A percentile compares a stretch with the other conserved stretches of the same genome.
These are phyloP conservation scores for Morphnarchus princeps DNA, from an alignment of 2,113 vertebrate genomes.

Conservation along the genomic window DNA sequence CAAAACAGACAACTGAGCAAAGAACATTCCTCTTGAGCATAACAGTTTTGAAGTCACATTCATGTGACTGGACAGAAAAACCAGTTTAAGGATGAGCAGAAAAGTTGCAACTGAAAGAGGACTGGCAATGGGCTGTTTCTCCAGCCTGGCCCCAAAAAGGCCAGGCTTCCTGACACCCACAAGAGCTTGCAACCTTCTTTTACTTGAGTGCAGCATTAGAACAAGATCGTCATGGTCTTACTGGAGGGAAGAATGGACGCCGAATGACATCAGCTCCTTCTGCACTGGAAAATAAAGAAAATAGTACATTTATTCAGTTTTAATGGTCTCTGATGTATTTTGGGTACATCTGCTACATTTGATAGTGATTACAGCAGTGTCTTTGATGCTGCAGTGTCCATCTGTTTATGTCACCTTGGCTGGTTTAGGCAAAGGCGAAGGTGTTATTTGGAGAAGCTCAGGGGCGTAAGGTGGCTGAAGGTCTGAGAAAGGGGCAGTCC, in stretches of 20 bases:
- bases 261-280: slow-evolving; percentile 18
- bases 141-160: background rate
- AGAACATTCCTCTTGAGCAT: slow-evolving; percentile 48
- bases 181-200: slow-evolving; percentile 7
- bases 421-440: background rate
- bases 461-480: background rate
- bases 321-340: background rate
- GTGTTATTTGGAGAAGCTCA: background rate
- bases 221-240: slow-evolving; percentile 22
- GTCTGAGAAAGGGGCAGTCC: background rate
- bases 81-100: background rate
- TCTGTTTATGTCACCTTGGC: background rate
- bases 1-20: background rate
- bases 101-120: background rate
- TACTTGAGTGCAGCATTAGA: slow-evolving; percentile 45
- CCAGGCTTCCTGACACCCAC: background rate
- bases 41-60: slow-evolving; percentile 75
- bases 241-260: slow-evolving; percentile 13
- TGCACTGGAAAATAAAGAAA: background rate
- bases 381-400: background rate
- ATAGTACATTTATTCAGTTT: background rate
- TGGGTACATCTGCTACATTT: background rate
- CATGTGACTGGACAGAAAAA: background rate
- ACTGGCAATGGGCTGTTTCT: background rate
- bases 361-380: background rate